Evolutionary conservation across 2,797 vertebrate species (phyloP), one percentile per base, ranked within the genome.

Genomic region (Typhlichthys subterraneus): DNA sequence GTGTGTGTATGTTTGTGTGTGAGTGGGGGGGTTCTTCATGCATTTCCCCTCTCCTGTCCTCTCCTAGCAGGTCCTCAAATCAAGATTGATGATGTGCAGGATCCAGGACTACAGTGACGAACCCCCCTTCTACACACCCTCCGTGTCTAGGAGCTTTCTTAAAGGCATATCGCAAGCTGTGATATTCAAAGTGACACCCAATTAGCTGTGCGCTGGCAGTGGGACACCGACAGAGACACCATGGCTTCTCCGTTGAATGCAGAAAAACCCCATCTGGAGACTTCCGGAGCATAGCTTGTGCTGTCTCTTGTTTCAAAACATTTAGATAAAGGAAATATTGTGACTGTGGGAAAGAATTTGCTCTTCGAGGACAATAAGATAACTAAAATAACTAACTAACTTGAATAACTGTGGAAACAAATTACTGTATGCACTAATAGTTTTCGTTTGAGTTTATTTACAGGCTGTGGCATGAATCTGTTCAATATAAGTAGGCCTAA

Each of bases 151-250:
- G 64, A 72, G 63, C 77, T 79, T 86, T 76, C 70, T 64, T 75
- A 64, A 61, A 52, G 75, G 76, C 67, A 69, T 73, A 79, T 57
- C 63, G 75, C 65, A 59, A 53, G 63, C 71, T 74, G 78, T 49
- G 67, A 75, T 85, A 85, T 87, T 83, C 74, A 75, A 87, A 88
- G 81, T 80, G 86, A 83, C 86, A 87, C 73, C 78, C 82, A 83
- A 83, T 89, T 87, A 88, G 73, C 69, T 72, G 81, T 79, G 82
- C 74, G 66, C 59, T 14, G 74, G 76, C 77, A 76, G 53, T 14
- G 64, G 52, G 73, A 85, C 61, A 12, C 70, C 70, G 79, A 82
- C 81, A 82, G 79, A 84, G 83, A 17, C 5, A 62, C 73, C 57
- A 51, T 49, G 61, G 47, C 58, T 59, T 76, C 65, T 65, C 75